Conservation (phyloP, 2,797 vertebrate genomes). For the Lacerta bilineata region DNA sequence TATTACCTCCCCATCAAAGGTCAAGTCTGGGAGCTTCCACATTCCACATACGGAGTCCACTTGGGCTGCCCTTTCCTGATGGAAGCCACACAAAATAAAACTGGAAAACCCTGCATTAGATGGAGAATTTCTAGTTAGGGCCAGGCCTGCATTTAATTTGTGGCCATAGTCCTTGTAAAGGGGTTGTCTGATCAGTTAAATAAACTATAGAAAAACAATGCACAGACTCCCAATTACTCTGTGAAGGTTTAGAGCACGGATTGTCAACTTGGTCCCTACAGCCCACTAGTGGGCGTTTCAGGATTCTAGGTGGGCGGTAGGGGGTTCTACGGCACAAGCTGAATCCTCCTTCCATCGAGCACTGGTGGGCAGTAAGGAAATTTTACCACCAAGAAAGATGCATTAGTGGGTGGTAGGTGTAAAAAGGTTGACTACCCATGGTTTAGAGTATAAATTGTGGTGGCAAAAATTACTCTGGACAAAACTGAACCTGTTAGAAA, state of each 20-base stretch:
- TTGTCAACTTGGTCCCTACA: no score
- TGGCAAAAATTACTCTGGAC: neutral
- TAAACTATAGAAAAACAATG: neutral
- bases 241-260: neutral
- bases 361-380: no score
- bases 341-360: no score
- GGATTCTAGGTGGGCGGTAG: no score
- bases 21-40: conserved; percentile 3
- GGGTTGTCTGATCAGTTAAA: neutral
- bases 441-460: neutral
- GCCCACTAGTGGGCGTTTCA: no score
- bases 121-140: neutral
- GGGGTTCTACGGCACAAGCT: no score
- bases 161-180: neutral
- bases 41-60: neutral
- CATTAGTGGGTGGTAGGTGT: no score
- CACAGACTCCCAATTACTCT: neutral
- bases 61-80: neutral
- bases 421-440: no score
- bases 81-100: conserved; percentile 11
- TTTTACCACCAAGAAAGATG: no score
- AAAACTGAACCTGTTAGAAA: neutral
- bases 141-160: neutral
- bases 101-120: neutral
- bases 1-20: neutral